phyloP scores from a whole-genome alignment of 2,113 vertebrate species.

The Sylvia atricapilla region DNA sequence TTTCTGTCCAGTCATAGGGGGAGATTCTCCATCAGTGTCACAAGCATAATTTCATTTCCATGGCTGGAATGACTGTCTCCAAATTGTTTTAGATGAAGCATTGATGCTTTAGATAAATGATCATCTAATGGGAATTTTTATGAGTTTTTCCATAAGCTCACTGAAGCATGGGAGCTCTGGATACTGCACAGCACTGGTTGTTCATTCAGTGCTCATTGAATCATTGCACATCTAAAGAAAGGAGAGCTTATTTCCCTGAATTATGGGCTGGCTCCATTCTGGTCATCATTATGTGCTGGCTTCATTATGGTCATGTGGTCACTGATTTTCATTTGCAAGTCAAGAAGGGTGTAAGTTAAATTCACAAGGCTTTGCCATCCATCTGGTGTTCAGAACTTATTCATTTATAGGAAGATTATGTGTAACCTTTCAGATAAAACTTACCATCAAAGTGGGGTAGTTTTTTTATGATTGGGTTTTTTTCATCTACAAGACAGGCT shows the following conservation, averaged over 20 bases:
- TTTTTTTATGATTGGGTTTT: neutral
- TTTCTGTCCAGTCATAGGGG: neutral
- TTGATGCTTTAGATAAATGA: neutral
- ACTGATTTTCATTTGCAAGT: neutral
- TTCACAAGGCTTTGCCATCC: neutral
- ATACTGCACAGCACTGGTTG: neutral
- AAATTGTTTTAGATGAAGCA: slow-evolving; percentile 14
- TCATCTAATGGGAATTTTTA: neutral
- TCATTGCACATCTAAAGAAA: neutral
- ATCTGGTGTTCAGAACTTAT: neutral
- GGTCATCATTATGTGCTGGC: neutral
- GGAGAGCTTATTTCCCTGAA: neutral
- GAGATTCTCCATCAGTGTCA: slow-evolving; percentile 2
- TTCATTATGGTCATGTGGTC: neutral
- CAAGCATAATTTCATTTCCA: slow-evolving; percentile 7
- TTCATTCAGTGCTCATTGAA: neutral
- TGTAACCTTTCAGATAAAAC: neutral
- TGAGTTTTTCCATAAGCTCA: neutral
- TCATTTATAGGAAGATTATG: neutral
- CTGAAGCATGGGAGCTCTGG: neutral
- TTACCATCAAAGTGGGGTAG: neutral
- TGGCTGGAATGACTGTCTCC: neutral
- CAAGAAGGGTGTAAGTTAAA: neutral
- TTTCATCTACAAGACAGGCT: neutral
- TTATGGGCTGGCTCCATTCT: neutral